Percentiles rank a stretch among this genome's conserved stretches.
phyloP scores from a whole-genome alignment of 2,113 vertebrate genomes.

The Engystomops pustulosus region DNA sequence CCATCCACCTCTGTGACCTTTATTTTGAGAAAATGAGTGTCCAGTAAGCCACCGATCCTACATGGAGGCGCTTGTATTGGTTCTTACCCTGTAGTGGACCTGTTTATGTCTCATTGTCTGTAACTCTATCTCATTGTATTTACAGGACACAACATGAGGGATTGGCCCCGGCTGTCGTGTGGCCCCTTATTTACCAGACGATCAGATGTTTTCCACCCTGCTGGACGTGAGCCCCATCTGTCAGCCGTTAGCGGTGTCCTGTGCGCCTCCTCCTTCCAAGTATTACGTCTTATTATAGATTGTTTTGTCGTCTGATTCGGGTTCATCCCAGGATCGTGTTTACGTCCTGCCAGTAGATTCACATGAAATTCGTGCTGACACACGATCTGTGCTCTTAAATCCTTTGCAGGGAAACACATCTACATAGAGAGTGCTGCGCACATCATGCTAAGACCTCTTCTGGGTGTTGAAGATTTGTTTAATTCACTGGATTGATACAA shows the following conservation, averaged over 20 bases:
- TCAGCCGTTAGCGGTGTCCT: background rate
- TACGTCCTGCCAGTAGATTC: background rate
- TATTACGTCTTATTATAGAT: constrained; percentile 25
- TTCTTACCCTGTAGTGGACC: too few species aligned
- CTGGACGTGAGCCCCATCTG: background rate
- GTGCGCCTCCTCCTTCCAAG: background rate
- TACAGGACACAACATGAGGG: too few species aligned
- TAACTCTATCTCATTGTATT: too few species aligned
- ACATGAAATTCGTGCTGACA: background rate
- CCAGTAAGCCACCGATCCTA: too few species aligned
- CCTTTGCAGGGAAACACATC: background rate
- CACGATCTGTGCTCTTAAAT: background rate
- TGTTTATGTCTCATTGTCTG: too few species aligned
- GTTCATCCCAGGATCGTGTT: constrained; percentile 7
- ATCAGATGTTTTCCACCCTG: background rate
- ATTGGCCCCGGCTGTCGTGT: background rate
- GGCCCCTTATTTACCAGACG: background rate
- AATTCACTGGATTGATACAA: too few species aligned
- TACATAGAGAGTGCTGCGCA: too few species aligned
- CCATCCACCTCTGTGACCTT: too few species aligned
- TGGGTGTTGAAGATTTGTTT: too few species aligned
- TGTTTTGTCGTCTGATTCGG: background rate
- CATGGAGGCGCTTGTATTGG: too few species aligned
- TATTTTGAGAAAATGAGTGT: too few species aligned
- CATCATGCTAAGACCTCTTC: too few species aligned